Evolutionary conservation across 2,797 vertebrate species (phyloP), one percentile per base, ranked within the genome.

Genomic region (Helostoma temminkii): DNA sequence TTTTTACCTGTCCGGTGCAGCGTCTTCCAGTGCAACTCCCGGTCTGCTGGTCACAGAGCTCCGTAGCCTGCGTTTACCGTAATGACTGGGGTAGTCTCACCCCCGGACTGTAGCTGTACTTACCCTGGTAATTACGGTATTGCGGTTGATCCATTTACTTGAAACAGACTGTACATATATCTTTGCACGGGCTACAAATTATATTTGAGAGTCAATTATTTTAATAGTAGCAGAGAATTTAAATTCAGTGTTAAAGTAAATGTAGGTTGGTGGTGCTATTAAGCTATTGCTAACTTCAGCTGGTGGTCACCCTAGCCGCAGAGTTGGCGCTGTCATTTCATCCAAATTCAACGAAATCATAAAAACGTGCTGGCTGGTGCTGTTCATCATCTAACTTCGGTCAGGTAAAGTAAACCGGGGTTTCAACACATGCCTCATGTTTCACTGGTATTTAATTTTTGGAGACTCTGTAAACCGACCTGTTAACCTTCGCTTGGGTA

Each of bases 1-100:
- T 53, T 47, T 82, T 85, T 94, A 94, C 93, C 94, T 95, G 93
- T 90, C 90, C 88, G 76, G 89, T 55, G 90, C 90, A 84, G 84
- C 45, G 86, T 84, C 91, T 91, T 82, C 86, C 88, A 81, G 84
- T 74, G 76, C 83, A 90, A 90, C 89, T 92, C 87, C 79, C n/a
- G 80, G 63, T 88, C 88, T 63, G 71, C 67, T 58, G 66, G 88
- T 86, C 85, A 66, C 83, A 50, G 56, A 56, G 71, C 87, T 84
- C 91, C 86, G 82, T 85, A 80, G 74, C 69, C 70, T 68, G 16
- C 68, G 34, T 36, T 41, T 93, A 93, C 93, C 93, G 93, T 94
- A 95, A 92, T 80, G 74, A 56, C n/a, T 1, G 0, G 14, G 67
- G 0, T 26, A 68, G 57, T 21, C 43, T 25, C 74, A 6, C 72